These are phyloP conservation scores for Irena cyanogastra DNA, from an alignment of 2,113 vertebrate species.

Conservation along the genomic window DNA sequence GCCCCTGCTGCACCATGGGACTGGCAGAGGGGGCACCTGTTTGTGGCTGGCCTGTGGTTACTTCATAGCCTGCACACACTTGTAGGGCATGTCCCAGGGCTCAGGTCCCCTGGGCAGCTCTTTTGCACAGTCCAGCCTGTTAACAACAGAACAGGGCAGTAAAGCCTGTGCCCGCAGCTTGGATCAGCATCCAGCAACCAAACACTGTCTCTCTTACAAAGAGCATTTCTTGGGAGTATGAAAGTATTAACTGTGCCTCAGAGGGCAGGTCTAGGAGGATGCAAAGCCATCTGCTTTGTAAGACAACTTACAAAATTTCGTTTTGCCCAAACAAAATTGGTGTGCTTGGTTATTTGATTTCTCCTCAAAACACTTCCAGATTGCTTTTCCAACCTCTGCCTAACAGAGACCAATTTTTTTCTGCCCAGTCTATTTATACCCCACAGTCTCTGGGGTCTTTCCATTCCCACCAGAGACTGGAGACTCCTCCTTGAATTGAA, in stretches of 20 bases:
- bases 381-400: background rate
- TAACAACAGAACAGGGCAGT: background rate
- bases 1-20: background rate
- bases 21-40: fast-evolving
- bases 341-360: background rate
- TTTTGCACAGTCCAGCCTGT: background rate
- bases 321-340: fast-evolving
- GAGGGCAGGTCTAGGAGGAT: background rate
- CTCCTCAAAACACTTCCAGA: background rate
- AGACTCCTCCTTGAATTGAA: background rate
- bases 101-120: background rate
- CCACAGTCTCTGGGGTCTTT: background rate
- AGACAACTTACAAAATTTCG: background rate
- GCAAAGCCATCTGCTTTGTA: background rate
- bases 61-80: background rate
- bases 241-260: background rate
- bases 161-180: background rate
- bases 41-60: background rate
- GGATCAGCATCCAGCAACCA: background rate
- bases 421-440: background rate
- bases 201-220: background rate
- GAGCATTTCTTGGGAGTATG: background rate
- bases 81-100: background rate
- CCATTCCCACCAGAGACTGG: background rate
- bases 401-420: background rate